Conservation (phyloP, 2,888 invertebrate species). For the Listrodromus nycthemerus region DNA sequence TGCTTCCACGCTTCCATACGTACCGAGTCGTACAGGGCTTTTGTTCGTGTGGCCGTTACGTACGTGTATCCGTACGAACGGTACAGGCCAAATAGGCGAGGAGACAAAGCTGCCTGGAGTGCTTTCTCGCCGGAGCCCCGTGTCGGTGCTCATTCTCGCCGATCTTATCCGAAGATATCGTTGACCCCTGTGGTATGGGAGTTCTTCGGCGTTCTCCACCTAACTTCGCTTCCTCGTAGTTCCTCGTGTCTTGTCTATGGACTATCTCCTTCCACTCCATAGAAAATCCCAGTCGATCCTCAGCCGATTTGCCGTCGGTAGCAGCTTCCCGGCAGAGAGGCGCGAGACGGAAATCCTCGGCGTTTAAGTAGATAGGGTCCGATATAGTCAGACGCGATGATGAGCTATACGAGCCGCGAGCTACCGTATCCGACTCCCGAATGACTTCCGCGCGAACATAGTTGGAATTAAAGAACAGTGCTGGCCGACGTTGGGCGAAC, state of each 20-base stretch:
- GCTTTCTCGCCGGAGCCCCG: slow-evolving; percentile 56
- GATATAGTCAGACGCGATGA: slow-evolving; percentile 38
- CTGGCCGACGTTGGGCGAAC: background rate
- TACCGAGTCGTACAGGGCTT: slow-evolving; percentile 45
- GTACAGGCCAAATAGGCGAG: slow-evolving; percentile 33
- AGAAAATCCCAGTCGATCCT: slow-evolving; percentile 56
- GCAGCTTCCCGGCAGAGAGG: background rate
- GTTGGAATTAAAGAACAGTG: too few relatives aligned
- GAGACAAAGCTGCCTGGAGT: slow-evolving; percentile 61
- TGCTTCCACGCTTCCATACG: slow-evolving; percentile 41
- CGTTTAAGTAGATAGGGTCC: slow-evolving; percentile 53
- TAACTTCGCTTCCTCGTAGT: slow-evolving; percentile 54
- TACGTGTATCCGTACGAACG: background rate
- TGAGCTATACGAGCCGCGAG: slow-evolving; percentile 19
- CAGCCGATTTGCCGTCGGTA: slow-evolving; percentile 9
- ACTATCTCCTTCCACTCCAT: slow-evolving; percentile 45
- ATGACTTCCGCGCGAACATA: slow-evolving; percentile 11
- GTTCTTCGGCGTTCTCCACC: slow-evolving; percentile 60
- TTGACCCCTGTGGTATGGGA: slow-evolving; percentile 65
- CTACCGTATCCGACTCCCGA: slow-evolving; percentile 12
- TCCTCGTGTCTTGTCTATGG: slow-evolving; percentile 50
- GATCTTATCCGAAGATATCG: slow-evolving; percentile 68
- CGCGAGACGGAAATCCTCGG: slow-evolving; percentile 44
- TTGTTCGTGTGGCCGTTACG: slow-evolving; percentile 24
- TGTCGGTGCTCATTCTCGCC: slow-evolving; percentile 65